A percentile compares a stretch with the other conserved stretches of the same genome.
These are phyloP conservation scores for Unio pictorum DNA, from an alignment of 2,888 invertebrate species.

Conservation along the genomic window DNA sequence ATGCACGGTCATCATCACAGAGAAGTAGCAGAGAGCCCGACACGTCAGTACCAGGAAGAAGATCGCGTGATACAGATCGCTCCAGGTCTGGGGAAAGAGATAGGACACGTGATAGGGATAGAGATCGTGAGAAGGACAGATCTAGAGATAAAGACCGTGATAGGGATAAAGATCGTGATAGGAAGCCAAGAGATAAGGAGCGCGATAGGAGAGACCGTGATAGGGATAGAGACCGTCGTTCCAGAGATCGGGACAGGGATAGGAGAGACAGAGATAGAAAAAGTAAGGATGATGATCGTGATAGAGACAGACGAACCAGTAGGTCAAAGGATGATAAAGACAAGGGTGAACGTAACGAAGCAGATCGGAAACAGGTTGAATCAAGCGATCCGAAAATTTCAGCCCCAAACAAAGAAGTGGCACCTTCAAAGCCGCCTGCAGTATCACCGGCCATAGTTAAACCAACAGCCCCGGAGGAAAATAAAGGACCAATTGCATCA, in stretches of 20 bases:
- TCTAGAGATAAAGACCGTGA: conserved; percentile 55
- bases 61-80: conserved; percentile 9
- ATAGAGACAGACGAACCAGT: conserved; percentile 18
- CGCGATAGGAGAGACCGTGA: conserved; percentile 23
- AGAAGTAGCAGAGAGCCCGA: too few relatives aligned
- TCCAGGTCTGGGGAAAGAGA: conserved; percentile 10
- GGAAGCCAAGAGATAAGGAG: conserved; percentile 16
- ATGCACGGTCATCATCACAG: too few relatives aligned
- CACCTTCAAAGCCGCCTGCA: too few relatives aligned
- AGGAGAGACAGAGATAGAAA: conserved; percentile 11
- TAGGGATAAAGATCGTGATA: conserved; percentile 32
- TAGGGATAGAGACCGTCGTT: conserved; percentile 24
- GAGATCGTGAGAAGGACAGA: conserved; percentile 37
- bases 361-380: too few relatives aligned
- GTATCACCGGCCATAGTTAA: too few relatives aligned
- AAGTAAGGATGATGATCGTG: conserved; percentile 1
- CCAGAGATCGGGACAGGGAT: conserved; percentile 26
- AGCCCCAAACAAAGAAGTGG: too few relatives aligned
- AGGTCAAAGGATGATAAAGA: conserved; percentile 10
- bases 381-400: too few relatives aligned
- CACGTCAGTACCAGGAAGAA: neutral
- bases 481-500: neutral
- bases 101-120: conserved; percentile 26
- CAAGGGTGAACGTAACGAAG: conserved; percentile 20
- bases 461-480: neutral